Evolutionary conservation across 2,888 invertebrate genomes (phyloP), one percentile per base, ranked within the genome.

Genomic region (Metellina segmentata): DNA sequence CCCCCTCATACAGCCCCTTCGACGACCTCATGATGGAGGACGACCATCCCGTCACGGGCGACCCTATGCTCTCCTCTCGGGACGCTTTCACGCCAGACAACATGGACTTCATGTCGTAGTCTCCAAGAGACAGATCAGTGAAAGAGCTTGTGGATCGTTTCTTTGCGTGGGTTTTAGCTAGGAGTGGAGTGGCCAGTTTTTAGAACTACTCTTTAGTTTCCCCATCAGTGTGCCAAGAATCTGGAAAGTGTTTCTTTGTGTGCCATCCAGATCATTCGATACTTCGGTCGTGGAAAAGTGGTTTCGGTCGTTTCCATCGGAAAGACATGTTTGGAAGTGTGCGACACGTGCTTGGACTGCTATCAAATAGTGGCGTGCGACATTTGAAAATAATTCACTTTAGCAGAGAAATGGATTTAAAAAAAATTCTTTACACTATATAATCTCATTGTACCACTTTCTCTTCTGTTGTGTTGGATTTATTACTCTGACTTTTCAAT

Each of bases 11-110:
- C 71, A 20, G 53, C 20, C 75, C 72, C 4, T 87, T 86, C 70
- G 88, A 93, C 9, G 88, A 89, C 51, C 77, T 93, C 16, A 93
- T 93, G 91, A 82, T 89, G 85, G 93, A 93, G 61, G 92, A 92
- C 49, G 90, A 92, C 48, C 90, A 90, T 16, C 90, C 92, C 13
- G 92, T 92, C 48, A 92, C 88, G 61, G 87, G 87, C 0, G 92
- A 92, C 48, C 92, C 92, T 8, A 90, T 92, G 90, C 51, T 92
- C 13, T 92, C 92, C 7, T 90, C 92, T 0, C 79, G 89, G n/a
- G 86, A 92, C n/a, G 53, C 81, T 1, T 81, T 81, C 20, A 74
- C 86, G 1, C 89, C 90, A 19, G 92, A 92, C 20, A 51, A 91
- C 71, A 91, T 91, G 91, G 91, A 91, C 78, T 91, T 91, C 72